A percentile compares a stretch with the other conserved stretches of the same genome.
Conservation (phyloP, 2,797 vertebrate species). For the Phylloscopus collybita region DNA sequence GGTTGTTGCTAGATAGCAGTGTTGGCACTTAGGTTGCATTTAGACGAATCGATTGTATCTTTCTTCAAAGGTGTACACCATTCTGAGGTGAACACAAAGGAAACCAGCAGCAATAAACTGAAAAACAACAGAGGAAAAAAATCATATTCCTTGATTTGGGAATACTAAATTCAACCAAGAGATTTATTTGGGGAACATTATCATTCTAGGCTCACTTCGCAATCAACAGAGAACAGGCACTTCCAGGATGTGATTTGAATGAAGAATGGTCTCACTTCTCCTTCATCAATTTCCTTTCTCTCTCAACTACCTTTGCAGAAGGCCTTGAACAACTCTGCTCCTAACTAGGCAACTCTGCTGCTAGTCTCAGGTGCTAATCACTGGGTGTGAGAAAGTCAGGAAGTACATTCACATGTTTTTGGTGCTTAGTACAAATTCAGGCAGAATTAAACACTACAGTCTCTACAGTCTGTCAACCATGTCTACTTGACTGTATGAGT, state of each 20-base stretch:
- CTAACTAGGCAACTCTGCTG: neutral
- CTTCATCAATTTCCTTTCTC: neutral
- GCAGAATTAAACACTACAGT: neutral
- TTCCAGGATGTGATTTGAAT: neutral
- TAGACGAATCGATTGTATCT: neutral
- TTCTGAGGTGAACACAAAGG: neutral
- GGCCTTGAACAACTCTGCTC: slow-evolving; percentile 11
- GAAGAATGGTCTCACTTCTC: neutral
- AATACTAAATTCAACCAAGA: neutral
- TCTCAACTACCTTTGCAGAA: neutral
- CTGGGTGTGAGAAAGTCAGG: neutral
- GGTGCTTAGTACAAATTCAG: slow-evolving; percentile 11
- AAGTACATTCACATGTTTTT: neutral
- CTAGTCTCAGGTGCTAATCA: neutral
- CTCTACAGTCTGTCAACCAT: neutral
- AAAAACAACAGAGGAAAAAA: neutral
- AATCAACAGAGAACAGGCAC: neutral
- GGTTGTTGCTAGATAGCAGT: neutral
- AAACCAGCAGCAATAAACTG: neutral
- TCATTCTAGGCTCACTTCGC: neutral
- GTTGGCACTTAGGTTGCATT: neutral
- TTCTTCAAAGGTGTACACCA: neutral
- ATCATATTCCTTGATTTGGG: neutral
- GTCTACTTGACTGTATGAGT: slow-evolving; percentile 27
- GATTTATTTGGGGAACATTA: neutral